A percentile compares a stretch with the other conserved stretches of the same genome.
Evolutionary conservation across 2,888 invertebrate genomes (phyloP).

Genomic region (Tachina lurida): DNA sequence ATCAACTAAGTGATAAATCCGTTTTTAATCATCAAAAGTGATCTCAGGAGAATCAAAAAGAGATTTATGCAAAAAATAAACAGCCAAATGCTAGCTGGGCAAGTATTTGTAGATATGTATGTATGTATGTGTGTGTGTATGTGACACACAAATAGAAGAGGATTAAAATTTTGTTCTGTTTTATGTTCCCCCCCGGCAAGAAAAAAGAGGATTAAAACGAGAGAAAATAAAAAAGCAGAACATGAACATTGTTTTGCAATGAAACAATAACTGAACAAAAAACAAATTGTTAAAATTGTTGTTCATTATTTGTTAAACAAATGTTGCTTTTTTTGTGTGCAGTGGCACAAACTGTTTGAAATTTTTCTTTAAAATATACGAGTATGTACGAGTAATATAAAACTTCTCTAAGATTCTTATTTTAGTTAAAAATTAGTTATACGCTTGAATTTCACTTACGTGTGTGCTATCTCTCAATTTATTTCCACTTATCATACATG

Average conservation of each 20-base stretch:
- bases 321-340: slow-evolving; percentile 28
- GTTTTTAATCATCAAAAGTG: too few relatives aligned
- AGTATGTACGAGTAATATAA: too few relatives aligned
- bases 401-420: too few relatives aligned
- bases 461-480: slow-evolving; percentile 10
- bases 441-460: not conserved
- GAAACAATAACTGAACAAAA: slow-evolving; percentile 35
- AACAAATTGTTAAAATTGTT: slow-evolving; percentile 9
- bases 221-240: not conserved
- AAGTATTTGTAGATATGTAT: slow-evolving; percentile 23
- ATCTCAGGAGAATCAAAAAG: too few relatives aligned
- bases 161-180: slow-evolving; percentile 30
- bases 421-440: not conserved
- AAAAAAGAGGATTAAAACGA: slow-evolving; percentile 12
- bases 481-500: slow-evolving; percentile 26
- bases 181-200: not conserved
- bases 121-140: not conserved
- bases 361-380: too few relatives aligned
- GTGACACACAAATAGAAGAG: slow-evolving; percentile 24
- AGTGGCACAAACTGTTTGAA: too few relatives aligned
- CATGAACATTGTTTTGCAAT: not conserved
- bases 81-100: too few relatives aligned
- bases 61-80: too few relatives aligned
- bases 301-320: slow-evolving; percentile 27
- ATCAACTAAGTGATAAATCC: too few relatives aligned